These are phyloP conservation scores for Actinia equina DNA, from an alignment of 64 coral and sea anemone species.

Conservation along the genomic window DNA sequence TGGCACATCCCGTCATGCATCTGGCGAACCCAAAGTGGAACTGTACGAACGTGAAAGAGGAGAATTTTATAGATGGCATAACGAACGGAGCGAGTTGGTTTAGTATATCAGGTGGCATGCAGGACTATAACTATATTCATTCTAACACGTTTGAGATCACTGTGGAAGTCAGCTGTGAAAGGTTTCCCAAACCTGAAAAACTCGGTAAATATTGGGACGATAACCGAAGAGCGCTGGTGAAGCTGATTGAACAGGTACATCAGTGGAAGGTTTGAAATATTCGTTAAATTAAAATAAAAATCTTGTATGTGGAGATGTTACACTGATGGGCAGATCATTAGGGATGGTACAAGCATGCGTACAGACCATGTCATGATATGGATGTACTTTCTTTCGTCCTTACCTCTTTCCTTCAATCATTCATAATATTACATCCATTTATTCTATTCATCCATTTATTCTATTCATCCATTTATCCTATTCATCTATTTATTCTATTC, in stretches of 20 bases:
- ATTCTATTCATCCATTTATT: too few species aligned
- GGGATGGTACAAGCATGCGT: too few species aligned
- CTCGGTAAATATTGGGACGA: slow-evolving; percentile 81
- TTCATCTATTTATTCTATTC: too few species aligned
- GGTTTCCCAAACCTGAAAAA: slow-evolving; percentile 71
- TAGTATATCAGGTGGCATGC: slow-evolving; percentile 97
- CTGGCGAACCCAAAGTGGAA: slow-evolving; percentile 95
- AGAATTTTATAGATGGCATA: slow-evolving; percentile 96
- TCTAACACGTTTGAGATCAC: slow-evolving; percentile 96
- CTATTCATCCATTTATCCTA: too few species aligned
- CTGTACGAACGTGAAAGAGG: slow-evolving; percentile 70
- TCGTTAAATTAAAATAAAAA: too few species aligned
- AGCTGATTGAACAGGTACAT: slow-evolving; percentile 75
- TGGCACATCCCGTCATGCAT: slow-evolving; percentile 91
- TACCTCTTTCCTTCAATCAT: too few species aligned
- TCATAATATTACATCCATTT: too few species aligned
- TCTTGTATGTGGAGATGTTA: too few species aligned
- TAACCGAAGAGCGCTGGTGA: slow-evolving; percentile 65
- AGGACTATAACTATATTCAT: slow-evolving; percentile 96
- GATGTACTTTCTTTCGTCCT: too few species aligned
- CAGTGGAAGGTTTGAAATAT: not conserved
- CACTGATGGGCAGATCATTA: too few species aligned
- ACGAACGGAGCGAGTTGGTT: slow-evolving; percentile 98
- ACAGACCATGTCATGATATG: too few species aligned
- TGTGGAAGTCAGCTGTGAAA: slow-evolving; percentile 84